phyloP scores from a whole-genome alignment of 2,113 vertebrate genomes.

The Rana temporaria region DNA sequence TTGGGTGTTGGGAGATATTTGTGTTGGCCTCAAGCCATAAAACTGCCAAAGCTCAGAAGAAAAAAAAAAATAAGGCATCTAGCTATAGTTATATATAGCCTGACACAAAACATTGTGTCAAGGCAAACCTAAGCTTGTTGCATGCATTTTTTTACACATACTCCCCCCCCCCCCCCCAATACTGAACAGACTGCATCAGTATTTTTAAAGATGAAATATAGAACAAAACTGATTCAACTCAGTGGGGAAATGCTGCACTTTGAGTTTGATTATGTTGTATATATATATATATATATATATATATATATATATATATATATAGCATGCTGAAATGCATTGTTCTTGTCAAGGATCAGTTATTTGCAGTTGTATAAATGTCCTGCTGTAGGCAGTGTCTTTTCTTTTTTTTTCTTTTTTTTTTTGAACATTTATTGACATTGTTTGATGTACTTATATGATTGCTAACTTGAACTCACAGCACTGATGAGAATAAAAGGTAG shows the following conservation, averaged over 20 bases:
- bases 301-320: no score
- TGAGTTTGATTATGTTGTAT: not conserved
- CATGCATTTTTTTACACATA: not conserved
- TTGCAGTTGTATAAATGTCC: not conserved
- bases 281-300: no score
- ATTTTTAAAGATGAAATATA: not conserved
- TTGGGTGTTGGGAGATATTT: no score
- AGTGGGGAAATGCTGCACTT: not conserved
- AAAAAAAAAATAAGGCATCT: no score
- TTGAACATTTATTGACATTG: conserved; percentile 13
- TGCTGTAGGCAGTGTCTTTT: not conserved
- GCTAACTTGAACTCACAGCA: not conserved
- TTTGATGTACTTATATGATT: not conserved
- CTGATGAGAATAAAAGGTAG: no score
- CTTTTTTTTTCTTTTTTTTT: conserved; percentile 29
- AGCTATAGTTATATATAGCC: no score
- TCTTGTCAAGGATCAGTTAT: not conserved
- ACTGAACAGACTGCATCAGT: not conserved
- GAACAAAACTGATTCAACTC: not conserved
- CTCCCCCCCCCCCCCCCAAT: no score
- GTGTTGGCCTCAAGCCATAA: no score
- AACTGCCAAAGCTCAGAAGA: no score
- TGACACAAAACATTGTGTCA: no score
- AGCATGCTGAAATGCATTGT: conserved; percentile 9
- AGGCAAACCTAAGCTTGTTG: not conserved